phyloP scores from a whole-genome alignment of 2,797 vertebrate species.

The Pteropus rufus region DNA sequence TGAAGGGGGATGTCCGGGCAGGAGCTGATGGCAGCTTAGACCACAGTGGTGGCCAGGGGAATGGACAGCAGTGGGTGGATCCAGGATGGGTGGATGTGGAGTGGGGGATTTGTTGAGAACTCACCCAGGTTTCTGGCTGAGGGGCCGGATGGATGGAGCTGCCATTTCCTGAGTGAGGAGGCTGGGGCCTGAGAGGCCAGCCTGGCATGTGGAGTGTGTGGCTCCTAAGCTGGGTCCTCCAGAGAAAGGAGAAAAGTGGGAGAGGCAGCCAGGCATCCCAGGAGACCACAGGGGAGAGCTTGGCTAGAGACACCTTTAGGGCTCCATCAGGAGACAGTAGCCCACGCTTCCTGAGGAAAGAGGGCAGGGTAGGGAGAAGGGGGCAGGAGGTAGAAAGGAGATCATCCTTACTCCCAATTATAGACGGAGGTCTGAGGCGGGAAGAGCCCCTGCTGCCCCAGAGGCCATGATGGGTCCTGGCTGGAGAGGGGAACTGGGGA shows the following conservation, averaged over 20 bases:
- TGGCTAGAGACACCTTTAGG: not conserved
- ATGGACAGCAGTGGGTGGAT: not conserved
- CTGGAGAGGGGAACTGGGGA: not conserved
- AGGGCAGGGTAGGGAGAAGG: no score
- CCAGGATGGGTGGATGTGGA: not conserved
- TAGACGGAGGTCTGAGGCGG: fast-evolving
- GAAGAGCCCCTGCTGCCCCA: not conserved
- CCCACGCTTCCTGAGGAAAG: not conserved
- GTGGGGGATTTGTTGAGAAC: fast-evolving
- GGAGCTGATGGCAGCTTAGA: fast-evolving
- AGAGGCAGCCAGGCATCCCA: not conserved
- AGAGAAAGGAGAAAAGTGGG: not conserved
- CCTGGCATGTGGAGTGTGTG: fast-evolving
- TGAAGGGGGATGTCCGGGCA: not conserved
- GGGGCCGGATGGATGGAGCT: fast-evolving
- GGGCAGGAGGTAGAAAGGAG: no score
- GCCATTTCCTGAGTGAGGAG: not conserved
- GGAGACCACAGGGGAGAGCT: fast-evolving
- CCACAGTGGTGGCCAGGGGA: fast-evolving
- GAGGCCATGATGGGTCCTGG: fast-evolving
- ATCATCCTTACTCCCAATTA: no score
- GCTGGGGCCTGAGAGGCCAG: not conserved
- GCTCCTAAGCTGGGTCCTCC: not conserved
- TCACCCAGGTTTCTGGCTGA: not conserved
- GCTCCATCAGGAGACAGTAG: not conserved